A percentile compares a stretch with the other conserved stretches of the same genome.
These are phyloP conservation scores for Chaetodon trifascialis DNA, from an alignment of 2,113 vertebrate genomes.

Conservation along the genomic window DNA sequence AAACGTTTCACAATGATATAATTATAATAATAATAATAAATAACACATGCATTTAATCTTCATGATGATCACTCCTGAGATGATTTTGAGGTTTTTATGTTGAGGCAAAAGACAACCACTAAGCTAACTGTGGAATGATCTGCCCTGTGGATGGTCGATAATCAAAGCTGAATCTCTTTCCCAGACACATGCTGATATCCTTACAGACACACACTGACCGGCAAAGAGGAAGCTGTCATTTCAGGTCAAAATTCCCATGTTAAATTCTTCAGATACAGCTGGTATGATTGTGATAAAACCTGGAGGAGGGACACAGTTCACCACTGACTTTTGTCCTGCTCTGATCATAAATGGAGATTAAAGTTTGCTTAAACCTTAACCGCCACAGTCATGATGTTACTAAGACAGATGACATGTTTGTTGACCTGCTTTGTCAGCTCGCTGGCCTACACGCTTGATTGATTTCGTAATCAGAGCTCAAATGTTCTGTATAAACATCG, in stretches of 20 bases:
- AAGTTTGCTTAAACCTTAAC: neutral
- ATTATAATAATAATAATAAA: neutral
- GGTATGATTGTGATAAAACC: neutral
- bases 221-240: neutral
- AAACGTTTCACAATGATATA: neutral
- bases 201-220: neutral
- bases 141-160: no score
- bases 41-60: neutral
- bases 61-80: neutral
- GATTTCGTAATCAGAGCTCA: conserved; percentile 5
- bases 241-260: neutral
- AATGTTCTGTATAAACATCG: neutral
- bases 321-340: neutral
- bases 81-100: neutral
- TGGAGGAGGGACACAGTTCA: neutral
- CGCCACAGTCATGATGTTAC: neutral
- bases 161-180: neutral
- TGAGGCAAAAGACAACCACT: neutral
- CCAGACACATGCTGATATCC: neutral
- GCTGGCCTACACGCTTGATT: neutral
- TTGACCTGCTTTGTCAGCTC: neutral
- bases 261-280: neutral
- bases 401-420: neutral
- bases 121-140: neutral
- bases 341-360: neutral